Conservation (phyloP, 2,113 vertebrate species). For the Brachyistius frenatus region DNA sequence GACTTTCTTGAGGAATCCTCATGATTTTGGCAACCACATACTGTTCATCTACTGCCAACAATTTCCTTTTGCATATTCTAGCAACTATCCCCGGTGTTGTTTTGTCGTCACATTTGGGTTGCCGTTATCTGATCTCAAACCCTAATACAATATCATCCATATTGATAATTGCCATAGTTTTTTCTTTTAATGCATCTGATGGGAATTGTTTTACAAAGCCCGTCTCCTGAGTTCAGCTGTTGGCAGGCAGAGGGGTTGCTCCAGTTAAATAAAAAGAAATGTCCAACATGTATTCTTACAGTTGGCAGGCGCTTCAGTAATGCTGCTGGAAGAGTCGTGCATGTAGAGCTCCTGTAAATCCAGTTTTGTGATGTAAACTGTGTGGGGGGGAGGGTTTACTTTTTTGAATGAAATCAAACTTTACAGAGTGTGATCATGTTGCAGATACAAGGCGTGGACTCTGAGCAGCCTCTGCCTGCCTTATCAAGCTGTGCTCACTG, state of each 20-base stretch:
- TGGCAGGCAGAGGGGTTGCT: slow-evolving; percentile 57
- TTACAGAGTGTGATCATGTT: slow-evolving; percentile 25
- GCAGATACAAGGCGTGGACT: slow-evolving; percentile 25
- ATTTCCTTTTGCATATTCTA: background rate
- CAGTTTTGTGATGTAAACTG: slow-evolving; percentile 45
- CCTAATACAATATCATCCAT: background rate
- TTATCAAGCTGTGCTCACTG: slow-evolving; percentile 52
- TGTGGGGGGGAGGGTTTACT: slow-evolving; percentile 5
- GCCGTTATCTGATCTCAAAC: background rate
- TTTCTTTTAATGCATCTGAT: background rate
- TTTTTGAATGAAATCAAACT: slow-evolving; percentile 22
- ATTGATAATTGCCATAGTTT: background rate
- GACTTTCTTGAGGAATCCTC: too few relatives aligned
- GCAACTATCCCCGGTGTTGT: background rate
- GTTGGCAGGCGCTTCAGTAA: slow-evolving; percentile 45
- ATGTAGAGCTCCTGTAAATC: slow-evolving; percentile 29
- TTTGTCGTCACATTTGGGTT: background rate
- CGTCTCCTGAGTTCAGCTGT: slow-evolving; percentile 20
- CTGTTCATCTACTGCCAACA: too few relatives aligned
- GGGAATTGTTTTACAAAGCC: background rate
- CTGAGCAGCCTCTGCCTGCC: slow-evolving; percentile 13
- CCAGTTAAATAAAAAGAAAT: slow-evolving; percentile 57
- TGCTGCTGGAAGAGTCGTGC: slow-evolving; percentile 25
- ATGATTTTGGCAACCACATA: too few relatives aligned
- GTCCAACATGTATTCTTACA: slow-evolving; percentile 43